These are phyloP conservation scores for Leiothrix lutea DNA, from an alignment of 2,113 vertebrate genomes.

Conservation along the genomic window DNA sequence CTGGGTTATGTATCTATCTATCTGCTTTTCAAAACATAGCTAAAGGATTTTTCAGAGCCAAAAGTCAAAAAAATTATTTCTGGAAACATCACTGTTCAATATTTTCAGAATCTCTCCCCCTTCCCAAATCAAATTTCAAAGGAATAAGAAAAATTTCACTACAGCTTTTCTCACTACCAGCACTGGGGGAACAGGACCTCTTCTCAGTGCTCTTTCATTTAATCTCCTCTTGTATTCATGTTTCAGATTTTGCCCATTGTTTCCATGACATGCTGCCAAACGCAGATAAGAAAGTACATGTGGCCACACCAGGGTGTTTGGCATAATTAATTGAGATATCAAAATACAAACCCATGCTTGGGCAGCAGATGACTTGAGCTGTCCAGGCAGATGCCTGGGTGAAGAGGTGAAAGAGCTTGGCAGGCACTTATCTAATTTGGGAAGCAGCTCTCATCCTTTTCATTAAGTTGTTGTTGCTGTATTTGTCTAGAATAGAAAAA, in stretches of 20 bases:
- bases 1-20: not conserved
- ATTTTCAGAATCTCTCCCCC: not conserved
- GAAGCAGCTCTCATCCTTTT: not conserved
- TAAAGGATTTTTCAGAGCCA: not conserved
- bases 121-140: not conserved
- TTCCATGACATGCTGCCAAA: not conserved
- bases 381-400: not conserved
- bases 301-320: not conserved
- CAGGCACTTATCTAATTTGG: not conserved
- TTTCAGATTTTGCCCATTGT: conserved; percentile 21
- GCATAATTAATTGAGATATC: conserved; percentile 31
- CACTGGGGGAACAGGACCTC: fast-evolving
- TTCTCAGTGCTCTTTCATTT: not conserved
- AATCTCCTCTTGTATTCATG: not conserved
- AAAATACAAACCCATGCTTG: not conserved
- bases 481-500: not conserved
- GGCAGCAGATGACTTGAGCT: not conserved
- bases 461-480: not conserved
- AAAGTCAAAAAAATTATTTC: not conserved
- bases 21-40: not conserved
- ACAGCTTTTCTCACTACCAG: not conserved
- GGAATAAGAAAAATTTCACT: not conserved
- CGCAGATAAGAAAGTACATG: not conserved
- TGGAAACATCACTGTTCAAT: not conserved
- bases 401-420: not conserved